These are phyloP conservation scores for Tenrec ecaudatus DNA, from an alignment of 2,113 vertebrate species.

Conservation along the genomic window DNA sequence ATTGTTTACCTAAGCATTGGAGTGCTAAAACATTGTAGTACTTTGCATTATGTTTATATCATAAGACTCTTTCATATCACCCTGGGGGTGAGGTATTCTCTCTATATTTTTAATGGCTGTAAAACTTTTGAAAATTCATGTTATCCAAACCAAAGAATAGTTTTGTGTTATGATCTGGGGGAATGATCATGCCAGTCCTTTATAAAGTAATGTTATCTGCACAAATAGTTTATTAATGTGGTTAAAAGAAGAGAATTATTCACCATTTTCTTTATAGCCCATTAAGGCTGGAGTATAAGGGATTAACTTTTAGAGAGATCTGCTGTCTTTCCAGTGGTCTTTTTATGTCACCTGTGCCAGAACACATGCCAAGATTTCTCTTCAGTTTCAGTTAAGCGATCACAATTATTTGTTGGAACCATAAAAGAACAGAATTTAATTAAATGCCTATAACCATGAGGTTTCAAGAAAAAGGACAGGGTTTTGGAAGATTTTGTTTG, in stretches of 20 bases:
- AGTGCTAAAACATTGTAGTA: background rate
- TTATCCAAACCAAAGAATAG: constrained; percentile 47
- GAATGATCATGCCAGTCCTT: constrained; percentile 8
- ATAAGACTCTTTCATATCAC: background rate
- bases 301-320: constrained; percentile 54
- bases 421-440: background rate
- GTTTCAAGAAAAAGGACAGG: constrained; percentile 38
- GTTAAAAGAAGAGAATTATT: constrained; percentile 44
- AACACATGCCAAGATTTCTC: constrained; percentile 36
- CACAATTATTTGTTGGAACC: constrained; percentile 68
- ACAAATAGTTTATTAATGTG: constrained; percentile 12
- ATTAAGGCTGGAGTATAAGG: constrained; percentile 45
- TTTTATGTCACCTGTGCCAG: constrained; percentile 47
- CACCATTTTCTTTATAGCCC: constrained; percentile 20
- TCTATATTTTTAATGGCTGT: background rate
- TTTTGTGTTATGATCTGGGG: constrained; percentile 7
- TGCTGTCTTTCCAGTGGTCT: constrained; percentile 47
- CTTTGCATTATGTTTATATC: constrained; percentile 13
- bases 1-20: background rate
- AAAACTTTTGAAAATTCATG: constrained; percentile 6
- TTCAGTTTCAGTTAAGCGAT: constrained; percentile 57
- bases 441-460: background rate
- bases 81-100: background rate
- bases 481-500: constrained; percentile 37
- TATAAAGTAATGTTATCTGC: constrained; percentile 29